These are phyloP conservation scores for Drosophila demipolita DNA, from an alignment of 2,888 invertebrate genomes.

Conservation along the genomic window DNA sequence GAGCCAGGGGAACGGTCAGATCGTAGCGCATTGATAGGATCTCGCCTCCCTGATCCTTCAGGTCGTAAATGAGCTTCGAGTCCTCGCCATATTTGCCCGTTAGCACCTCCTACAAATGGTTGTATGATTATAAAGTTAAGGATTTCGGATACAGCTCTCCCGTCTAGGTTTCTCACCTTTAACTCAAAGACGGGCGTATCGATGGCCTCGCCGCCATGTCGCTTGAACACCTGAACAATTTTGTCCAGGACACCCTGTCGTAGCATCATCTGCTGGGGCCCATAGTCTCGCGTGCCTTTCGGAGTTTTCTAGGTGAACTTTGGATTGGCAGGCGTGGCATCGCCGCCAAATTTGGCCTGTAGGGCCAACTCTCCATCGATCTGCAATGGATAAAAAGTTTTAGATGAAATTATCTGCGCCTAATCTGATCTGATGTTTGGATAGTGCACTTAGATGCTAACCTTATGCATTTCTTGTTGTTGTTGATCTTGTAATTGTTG, in stretches of 20 bases:
- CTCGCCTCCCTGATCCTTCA: conserved; percentile 99
- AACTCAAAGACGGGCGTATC: conserved; percentile 99
- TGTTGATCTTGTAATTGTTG: conserved; percentile 47
- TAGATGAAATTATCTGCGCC: conserved; percentile 2
- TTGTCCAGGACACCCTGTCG: conserved; percentile 94
- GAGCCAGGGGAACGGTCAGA: conserved; percentile 98
- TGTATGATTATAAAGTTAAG: background rate
- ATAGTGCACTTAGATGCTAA: conserved; percentile 81
- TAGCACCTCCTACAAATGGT: conserved; percentile 92
- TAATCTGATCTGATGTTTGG: conserved; percentile 6
- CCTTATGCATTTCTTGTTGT: conserved; percentile 78
- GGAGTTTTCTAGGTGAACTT: conserved; percentile 96
- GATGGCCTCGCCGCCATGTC: conserved; percentile 98
- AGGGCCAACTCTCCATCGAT: conserved; percentile 94
- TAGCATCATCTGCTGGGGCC: conserved; percentile 97
- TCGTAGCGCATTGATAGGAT: conserved; percentile 98
- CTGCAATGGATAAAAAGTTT: conserved; percentile 86
- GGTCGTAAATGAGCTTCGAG: conserved; percentile 98
- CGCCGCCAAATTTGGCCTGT: conserved; percentile 90
- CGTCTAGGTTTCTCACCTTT: conserved; percentile 88
- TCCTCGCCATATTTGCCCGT: conserved; percentile 99
- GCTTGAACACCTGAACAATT: conserved; percentile 95
- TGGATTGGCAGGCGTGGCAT: conserved; percentile 87
- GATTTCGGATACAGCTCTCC: background rate
- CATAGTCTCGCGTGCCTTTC: conserved; percentile 97